Base-by-base conservation (phyloP, 1,140 invertebrate genomes). In the Heliothis subflexa region DNA sequence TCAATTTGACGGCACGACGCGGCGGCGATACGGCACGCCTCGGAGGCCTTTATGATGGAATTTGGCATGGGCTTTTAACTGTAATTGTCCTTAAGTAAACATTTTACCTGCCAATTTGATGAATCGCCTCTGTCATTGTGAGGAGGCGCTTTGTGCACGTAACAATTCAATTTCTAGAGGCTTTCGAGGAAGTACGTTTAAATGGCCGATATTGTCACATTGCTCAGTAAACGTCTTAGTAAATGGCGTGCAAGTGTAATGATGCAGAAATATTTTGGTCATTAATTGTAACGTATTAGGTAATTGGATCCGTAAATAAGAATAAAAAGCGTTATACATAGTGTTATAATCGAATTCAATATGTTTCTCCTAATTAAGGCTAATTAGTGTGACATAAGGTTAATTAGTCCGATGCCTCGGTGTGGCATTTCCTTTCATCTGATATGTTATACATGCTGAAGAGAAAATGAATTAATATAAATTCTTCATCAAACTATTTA, bases 71-170 rank as follows among this genome's bases (percentile, higher is more conserved):
- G 87, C 88, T 92, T 92, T 93, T 91, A 92, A 85, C 88, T 88
- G 86, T 89, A 91, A 93, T 93, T 91, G 91, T 89, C 86, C 89
- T 85, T 88, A 83, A 86, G 88, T 89, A 91, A 93, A 91, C 89
- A 91, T 88, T 93, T 89, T 92, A 92, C 88, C 89, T 91, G 92
- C 83, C 90, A 90, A 91, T 91, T 88, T 92, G 91, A 93, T 91
- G 78, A 88, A 93, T 92, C 82, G 83, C 79, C 88, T 91, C 88
- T 85, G 83, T 79, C 79, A 81, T 85, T 87, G 78, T 80, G 50
- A 82, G 71, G 82, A 81, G 64, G 71, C 2, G 78, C 66, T 62
- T 82, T 87, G 83, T 85, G 80, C 84, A 80, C 78, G 83, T 83
- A 80, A 93, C 88, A 91, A 90, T 90, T 93, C 87, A 93, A 91